Conservation (phyloP, 2,797 vertebrate genomes). For the Tokudaia tokunoshimensis region DNA sequence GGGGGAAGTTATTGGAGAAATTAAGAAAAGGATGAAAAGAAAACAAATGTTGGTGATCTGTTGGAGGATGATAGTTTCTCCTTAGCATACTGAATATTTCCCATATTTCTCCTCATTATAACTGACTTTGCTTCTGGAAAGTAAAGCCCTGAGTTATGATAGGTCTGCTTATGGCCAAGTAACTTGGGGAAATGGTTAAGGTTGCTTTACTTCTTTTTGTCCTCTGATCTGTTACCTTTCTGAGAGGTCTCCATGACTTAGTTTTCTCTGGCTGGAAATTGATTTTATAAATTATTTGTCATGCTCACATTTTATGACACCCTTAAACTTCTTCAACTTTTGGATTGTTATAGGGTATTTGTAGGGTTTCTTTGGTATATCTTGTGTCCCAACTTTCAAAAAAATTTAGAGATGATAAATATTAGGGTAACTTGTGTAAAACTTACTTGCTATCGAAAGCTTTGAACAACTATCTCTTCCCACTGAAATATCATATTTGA, state of each 20-base stretch:
- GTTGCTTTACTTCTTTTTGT: neutral
- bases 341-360: neutral
- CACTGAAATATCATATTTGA: constrained; percentile 24
- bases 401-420: constrained; percentile 65
- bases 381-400: constrained; percentile 65
- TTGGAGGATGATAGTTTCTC: neutral
- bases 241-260: neutral
- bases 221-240: neutral
- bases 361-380: constrained; percentile 16
- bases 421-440: constrained; percentile 53
- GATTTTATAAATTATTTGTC: constrained; percentile 51
- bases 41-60: neutral
- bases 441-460: constrained; percentile 69
- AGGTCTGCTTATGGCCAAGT: neutral
- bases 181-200: neutral
- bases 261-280: constrained; percentile 48
- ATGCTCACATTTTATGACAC: constrained; percentile 55
- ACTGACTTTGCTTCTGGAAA: neutral
- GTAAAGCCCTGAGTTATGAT: neutral
- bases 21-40: neutral
- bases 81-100: too few relatives aligned
- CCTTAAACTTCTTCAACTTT: constrained; percentile 49
- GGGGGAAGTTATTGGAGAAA: neutral
- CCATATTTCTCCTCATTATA: neutral
- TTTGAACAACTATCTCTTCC: constrained; percentile 44